Evolutionary conservation across 64 coral and sea anemone genomes (phyloP).

Genomic region (Hydrozoanthus tunicans): DNA sequence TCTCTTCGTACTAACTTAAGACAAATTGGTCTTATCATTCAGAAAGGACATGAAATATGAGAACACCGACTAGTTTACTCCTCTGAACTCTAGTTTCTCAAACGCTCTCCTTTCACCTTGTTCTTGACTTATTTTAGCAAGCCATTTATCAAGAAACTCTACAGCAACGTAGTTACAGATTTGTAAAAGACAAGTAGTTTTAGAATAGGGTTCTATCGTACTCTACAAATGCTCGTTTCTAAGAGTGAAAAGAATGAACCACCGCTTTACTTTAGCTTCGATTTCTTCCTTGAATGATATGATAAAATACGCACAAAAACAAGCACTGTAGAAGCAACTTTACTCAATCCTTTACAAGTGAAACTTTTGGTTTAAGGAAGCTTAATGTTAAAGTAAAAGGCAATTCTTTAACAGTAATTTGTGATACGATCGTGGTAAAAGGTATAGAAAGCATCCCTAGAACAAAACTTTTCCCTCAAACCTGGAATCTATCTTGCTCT

Average conservation of each 20-base stretch:
- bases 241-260: not conserved
- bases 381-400: not conserved
- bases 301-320: too few relatives aligned
- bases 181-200: not conserved
- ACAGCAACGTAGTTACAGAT: not conserved
- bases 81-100: not conserved
- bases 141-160: not conserved
- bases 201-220: not conserved
- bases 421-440: too few relatives aligned
- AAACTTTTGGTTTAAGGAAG: not conserved
- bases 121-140: not conserved
- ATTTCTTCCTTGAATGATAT: not conserved
- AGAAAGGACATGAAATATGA: constrained; percentile 30
- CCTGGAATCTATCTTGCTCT: not conserved
- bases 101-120: constrained; percentile 14
- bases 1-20: constrained; percentile 25
- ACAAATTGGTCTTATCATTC: constrained; percentile 32
- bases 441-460: not conserved
- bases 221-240: not conserved
- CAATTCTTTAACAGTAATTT: not conserved
- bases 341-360: not conserved
- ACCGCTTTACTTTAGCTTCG: too few relatives aligned
- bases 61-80: constrained; percentile 7
- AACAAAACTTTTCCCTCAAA: not conserved
- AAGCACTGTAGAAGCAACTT: not conserved